A percentile compares a stretch with the other conserved stretches of the same genome.
Conservation (phyloP, 2,797 vertebrate genomes). For the Enteromius mattozi region DNA sequence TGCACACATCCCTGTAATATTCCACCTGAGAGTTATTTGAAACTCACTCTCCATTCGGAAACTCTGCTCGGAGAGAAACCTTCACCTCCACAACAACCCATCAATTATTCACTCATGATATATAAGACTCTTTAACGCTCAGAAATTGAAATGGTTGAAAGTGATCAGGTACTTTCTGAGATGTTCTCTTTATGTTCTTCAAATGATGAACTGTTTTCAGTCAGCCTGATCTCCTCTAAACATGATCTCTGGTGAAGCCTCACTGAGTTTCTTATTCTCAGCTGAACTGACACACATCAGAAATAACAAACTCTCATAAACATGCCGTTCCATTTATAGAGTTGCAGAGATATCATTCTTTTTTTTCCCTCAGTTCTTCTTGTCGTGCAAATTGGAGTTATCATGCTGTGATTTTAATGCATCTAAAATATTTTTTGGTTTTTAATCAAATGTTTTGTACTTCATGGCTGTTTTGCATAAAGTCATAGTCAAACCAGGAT, state of each 20-base stretch:
- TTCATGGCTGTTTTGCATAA: not conserved
- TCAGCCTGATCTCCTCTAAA: constrained; percentile 18
- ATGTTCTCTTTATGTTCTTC: not conserved
- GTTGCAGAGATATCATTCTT: not conserved
- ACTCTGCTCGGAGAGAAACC: not conserved
- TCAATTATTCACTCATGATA: constrained; percentile 35
- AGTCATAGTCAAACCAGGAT: not conserved
- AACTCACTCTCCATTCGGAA: constrained; percentile 7
- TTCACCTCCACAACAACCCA: not conserved
- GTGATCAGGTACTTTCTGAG: not conserved
- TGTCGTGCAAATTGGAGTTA: too few species aligned
- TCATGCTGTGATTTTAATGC: not conserved
- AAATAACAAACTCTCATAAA: not conserved
- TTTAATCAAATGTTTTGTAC: not conserved
- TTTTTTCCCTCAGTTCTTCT: not conserved
- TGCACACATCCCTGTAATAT: not conserved
- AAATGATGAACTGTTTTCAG: constrained; percentile 11
- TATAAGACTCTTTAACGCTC: not conserved
- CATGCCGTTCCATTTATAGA: not conserved
- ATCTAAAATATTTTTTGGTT: not conserved
- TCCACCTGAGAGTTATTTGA: not conserved
- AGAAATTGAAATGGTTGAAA: constrained; percentile 1
- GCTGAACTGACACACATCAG: constrained; percentile 9
- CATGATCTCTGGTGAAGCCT: constrained; percentile 6
- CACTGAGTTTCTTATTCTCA: constrained; percentile 37